Evolutionary conservation across 2,797 vertebrate species (phyloP).

Genomic region (Nasua narica): DNA sequence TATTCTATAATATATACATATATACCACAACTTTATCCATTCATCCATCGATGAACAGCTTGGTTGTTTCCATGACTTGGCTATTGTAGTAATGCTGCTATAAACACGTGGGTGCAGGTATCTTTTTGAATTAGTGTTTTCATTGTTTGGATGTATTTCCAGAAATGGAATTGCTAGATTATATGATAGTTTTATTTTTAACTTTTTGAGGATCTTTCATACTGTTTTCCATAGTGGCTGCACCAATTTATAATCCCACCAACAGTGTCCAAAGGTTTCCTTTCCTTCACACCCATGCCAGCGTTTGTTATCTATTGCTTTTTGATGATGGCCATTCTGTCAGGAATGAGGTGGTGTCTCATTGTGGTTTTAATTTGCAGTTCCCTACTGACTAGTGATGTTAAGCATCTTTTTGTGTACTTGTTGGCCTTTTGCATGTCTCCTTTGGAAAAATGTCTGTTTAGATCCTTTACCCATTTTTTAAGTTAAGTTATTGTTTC

Average conservation of each 20-base stretch:
- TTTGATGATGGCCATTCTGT: not conserved
- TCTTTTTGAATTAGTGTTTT: not conserved
- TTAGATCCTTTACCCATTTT: not conserved
- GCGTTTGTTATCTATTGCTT: not conserved
- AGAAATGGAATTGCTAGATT: not conserved
- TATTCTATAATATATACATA: not conserved
- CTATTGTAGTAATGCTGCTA: not conserved
- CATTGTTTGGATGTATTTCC: not conserved
- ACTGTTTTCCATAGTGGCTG: not conserved
- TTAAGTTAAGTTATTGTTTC: not conserved
- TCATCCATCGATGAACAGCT: not conserved
- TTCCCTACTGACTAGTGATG: not conserved
- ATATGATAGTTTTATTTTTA: not conserved
- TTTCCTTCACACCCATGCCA: not conserved
- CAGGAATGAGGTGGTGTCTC: not conserved
- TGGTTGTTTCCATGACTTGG: not conserved
- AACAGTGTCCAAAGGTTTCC: not conserved
- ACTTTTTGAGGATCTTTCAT: not conserved
- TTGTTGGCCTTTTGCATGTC: not conserved
- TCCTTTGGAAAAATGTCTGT: not conserved
- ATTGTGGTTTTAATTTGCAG: not conserved
- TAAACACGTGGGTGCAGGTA: not conserved
- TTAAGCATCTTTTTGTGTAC: not conserved
- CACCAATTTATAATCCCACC: not conserved
- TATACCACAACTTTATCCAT: not conserved